Evolutionary conservation across 2,888 invertebrate species (phyloP), one percentile per base, ranked within the genome.

Genomic region (Hirtodrosophila trivittata): DNA sequence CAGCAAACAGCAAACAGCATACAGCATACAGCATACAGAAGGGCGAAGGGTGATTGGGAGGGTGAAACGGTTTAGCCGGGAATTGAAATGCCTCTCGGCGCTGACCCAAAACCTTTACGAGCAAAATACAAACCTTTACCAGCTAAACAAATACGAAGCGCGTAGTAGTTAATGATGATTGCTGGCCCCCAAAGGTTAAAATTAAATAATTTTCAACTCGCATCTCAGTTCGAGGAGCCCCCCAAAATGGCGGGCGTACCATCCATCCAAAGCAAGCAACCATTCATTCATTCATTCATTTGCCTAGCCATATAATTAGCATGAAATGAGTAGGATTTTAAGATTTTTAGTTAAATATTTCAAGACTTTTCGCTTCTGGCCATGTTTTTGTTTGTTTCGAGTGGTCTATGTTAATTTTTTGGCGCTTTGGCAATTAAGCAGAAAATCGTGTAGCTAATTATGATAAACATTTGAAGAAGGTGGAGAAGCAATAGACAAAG

Each of bases 81-180:
- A 56, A 66, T 72, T 52, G 55, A 66, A 57, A 62, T 65, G 63
- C 75, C 82, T 56, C 64, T 69, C 52, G 78, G 85, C 78, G 78
- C 42, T 81, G 80, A 81, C 80, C 80, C 86, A 87, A 81, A 81
- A 82, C 83, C 80, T 84, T 86, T 86, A 58, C 51, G 46, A 73
- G 62, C 37, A 42, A 16, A 21, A 43, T 18, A 43, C 46, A 67
- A 59, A 66, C 28, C 28, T 28, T n/a, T 57, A 67, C 70, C 56
- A 37, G 55, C 72, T 76, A 71, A 76, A 66, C 77, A 76, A 72
- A 77, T 73, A 65, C 59, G 74, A 50, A 60, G 73, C 65, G 70
- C 85, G 82, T 86, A 75, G 82, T 86, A 75, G 82, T 84, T 86
- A 87, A 86, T 86, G 86, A 86, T 86, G 87, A 87, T 88, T 88